Base-by-base conservation (phyloP, 2,797 vertebrate genomes). In the Naso thynnoides region DNA sequence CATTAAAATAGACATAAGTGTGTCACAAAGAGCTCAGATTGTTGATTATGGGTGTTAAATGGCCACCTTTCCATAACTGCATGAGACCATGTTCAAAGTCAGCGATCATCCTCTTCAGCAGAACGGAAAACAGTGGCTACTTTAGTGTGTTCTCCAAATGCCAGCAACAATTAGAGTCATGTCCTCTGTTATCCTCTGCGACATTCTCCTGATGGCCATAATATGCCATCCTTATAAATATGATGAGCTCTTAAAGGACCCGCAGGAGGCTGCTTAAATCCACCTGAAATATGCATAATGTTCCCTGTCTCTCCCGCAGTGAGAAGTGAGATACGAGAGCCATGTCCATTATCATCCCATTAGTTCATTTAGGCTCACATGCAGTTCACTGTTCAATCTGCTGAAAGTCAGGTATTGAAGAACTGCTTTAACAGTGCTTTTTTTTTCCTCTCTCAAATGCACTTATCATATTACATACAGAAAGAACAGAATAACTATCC, bases 281-380 rank as follows among this genome's bases (percentile, higher is more conserved):
- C 70, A 76, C 84, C 81, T 93, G 73, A 91, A 92, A 93, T 89
- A 93, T 93, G 89, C 87, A 92, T 88, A 87, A 72, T 80, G 75
- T 74, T 62, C 71, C 57, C 18, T 36, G 39, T 57, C 72, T 64
- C 69, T 26, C 27, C 59, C 11, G 58, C 63, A 71, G 57, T 73
- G 44, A 52, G 54, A 68, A 58, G 65, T 18, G 66, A 67, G 69
- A 38, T 33, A 36, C 8, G 58, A 66, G 59, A 77, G 49, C 58
- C 50, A 47, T 80, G 78, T 78, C 65, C 58, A 79, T 42, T 55
- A 65, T 18, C 1, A 11, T 26, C 54, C 29, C 48, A 76, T 52
- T 1, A 4, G 45, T 52, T 85, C 38, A 64, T 82, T 81, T 73
- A 62, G 21, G 16, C 41, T 69, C 45, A 50, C 36, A 18, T 23